A percentile compares a stretch with the other conserved stretches of the same genome.
Evolutionary conservation across 2,797 vertebrate genomes (phyloP).

Genomic region (Ctenochaetus hawaiiensis): DNA sequence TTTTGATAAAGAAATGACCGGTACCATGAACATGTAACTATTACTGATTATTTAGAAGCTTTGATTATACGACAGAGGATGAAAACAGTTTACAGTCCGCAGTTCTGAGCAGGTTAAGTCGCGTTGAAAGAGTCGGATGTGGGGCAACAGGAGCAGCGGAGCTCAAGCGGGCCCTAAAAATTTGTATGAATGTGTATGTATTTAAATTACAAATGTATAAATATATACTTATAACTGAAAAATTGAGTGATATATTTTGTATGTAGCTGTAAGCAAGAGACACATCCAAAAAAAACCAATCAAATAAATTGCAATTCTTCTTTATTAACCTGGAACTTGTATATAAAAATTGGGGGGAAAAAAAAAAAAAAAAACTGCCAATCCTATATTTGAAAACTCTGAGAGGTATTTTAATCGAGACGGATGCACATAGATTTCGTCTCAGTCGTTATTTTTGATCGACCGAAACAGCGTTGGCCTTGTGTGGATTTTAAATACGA

Average conservation of each 20-base stretch:
- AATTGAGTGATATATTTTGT: constrained; percentile 83
- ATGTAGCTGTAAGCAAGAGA: constrained; percentile 75
- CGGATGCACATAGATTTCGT: constrained; percentile 37
- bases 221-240: constrained; percentile 75
- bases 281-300: constrained; percentile 55
- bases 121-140: constrained; percentile 8
- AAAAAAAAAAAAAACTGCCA: constrained; percentile 54
- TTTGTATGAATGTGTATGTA: constrained; percentile 69
- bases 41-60: constrained; percentile 52
- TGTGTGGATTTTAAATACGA: constrained; percentile 33
- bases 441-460: constrained; percentile 56
- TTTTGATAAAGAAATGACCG: constrained; percentile 39
- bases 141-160: constrained; percentile 6
- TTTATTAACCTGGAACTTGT: constrained; percentile 66
- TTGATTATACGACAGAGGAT: constrained; percentile 29
- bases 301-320: constrained; percentile 42
- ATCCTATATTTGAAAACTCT: constrained; percentile 44
- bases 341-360: constrained; percentile 63
- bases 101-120: constrained; percentile 24
- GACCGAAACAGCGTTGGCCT: constrained; percentile 34
- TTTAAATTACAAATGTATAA: constrained; percentile 75
- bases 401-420: constrained; percentile 49
- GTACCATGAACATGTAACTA: constrained; percentile 48
- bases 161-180: constrained; percentile 26
- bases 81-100: constrained; percentile 36